These are phyloP conservation scores for Centropristis striata DNA, from an alignment of 2,113 vertebrate genomes.

Conservation along the genomic window DNA sequence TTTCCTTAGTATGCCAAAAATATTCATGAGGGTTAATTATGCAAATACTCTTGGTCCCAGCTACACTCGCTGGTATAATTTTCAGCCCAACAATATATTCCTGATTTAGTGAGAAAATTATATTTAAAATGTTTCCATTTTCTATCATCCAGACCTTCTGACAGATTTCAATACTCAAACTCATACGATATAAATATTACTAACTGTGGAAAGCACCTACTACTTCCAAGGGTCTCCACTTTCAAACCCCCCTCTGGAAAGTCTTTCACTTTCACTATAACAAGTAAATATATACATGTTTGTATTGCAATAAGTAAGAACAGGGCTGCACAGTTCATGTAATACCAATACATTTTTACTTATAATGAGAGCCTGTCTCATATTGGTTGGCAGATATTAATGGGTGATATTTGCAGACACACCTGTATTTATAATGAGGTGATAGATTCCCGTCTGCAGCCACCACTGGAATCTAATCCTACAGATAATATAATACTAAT, in stretches of 20 bases:
- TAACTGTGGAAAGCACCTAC: slow-evolving; percentile 4
- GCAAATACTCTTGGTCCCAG: not conserved
- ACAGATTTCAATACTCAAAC: no score
- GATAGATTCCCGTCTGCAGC: no score
- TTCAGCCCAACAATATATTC: not conserved
- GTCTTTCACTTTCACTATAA: not conserved
- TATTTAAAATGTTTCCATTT: not conserved
- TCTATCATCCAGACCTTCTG: not conserved
- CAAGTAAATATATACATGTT: not conserved
- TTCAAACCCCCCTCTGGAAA: not conserved
- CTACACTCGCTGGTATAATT: not conserved
- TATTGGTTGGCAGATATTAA: no score
- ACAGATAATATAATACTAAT: no score
- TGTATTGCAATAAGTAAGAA: no score
- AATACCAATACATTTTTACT: not conserved
- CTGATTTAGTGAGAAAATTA: not conserved
- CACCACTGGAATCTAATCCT: no score
- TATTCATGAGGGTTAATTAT: not conserved
- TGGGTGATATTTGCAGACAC: no score
- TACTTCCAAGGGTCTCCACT: not conserved
- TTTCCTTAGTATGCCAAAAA: not conserved
- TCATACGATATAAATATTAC: not conserved
- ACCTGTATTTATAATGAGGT: no score
- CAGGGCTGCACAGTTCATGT: not conserved
- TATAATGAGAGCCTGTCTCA: no score